Base-by-base conservation (phyloP, 2,113 vertebrate species). In the Bubo blakistoni region DNA sequence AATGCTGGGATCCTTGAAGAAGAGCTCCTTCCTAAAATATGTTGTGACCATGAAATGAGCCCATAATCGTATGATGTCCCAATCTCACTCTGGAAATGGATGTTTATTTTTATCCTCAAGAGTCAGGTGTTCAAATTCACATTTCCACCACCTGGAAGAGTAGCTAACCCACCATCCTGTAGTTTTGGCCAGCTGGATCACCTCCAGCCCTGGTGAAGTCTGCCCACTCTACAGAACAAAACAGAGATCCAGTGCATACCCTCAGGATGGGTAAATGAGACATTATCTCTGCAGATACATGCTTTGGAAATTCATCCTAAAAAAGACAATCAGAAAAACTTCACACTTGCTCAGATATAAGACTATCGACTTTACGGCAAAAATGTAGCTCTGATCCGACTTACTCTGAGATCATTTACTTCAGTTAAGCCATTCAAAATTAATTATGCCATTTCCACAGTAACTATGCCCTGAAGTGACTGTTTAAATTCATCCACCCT, bases 331-430 rank as follows among this genome's bases (percentile, higher is more conserved):
- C 16, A 36, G 16, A 67, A 74, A 62, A 66, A 52, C 5, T 2
- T 6, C 38, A 21, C 17, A 26, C 2, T 27, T 1, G 0, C 10
- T 38, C 16, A 59, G 34, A 4, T 3, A 32, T 11, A 36, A 0
- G 2, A 11, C 24, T 67, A 6, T 2, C 59, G 52, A n/a, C 19
- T 69, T 76, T 16, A 34, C 59, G 13, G 27, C 4, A 63, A 63
- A 88, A 57, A 58, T 7, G 8, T 16, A 21, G 4, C 27, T 86
- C n/a, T 67, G 21, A 13, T 82, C 16, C 81, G 10, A 26, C 17
- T 77, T 61, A 21, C 4, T 36, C 9, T 30, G 27, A 26, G 12
- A 24, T 66, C 9, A 46, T 46, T 88, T 52, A 38, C 25, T 34
- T 88, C 16, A 74, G 7, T 81, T 77, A 94, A 61, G 14, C 6